phyloP scores from a whole-genome alignment of 1,140 invertebrate species.

The Hycleus cichorii region DNA sequence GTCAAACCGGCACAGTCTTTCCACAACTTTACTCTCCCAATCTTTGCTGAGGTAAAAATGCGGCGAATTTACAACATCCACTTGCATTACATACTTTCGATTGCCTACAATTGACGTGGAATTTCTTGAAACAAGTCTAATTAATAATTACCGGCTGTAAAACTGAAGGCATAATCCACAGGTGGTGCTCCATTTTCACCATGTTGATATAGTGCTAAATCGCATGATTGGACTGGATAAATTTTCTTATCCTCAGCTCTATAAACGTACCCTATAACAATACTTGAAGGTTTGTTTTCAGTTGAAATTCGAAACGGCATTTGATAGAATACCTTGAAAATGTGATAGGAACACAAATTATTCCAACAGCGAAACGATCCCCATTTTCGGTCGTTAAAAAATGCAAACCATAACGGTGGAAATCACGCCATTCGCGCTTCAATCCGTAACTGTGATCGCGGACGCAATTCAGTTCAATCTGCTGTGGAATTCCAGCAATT shows the following conservation, averaged over 20 bases:
- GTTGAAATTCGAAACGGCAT: slow-evolving; percentile 16
- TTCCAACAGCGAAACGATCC: slow-evolving; percentile 54
- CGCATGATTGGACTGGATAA: slow-evolving; percentile 46
- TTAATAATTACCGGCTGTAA: slow-evolving; percentile 48
- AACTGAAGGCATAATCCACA: slow-evolving; percentile 53
- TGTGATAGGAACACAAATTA: slow-evolving; percentile 54
- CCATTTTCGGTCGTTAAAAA: slow-evolving; percentile 59
- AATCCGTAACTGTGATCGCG: slow-evolving; percentile 52
- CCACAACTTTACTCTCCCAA: slow-evolving; percentile 57
- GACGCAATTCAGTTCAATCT: slow-evolving; percentile 46
- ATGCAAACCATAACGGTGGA: slow-evolving; percentile 62
- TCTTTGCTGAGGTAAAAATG: slow-evolving; percentile 60
- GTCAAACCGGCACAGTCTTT: slow-evolving; percentile 51
- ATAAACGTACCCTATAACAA: slow-evolving; percentile 61
- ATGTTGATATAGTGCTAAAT: slow-evolving; percentile 54
- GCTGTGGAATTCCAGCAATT: slow-evolving; percentile 45
- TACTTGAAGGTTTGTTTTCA: slow-evolving; percentile 43
- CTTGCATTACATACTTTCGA: slow-evolving; percentile 44
- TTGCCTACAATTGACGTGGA: slow-evolving; percentile 38
- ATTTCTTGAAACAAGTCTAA: not conserved
- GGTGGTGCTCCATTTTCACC: slow-evolving; percentile 58
- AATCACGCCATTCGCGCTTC: slow-evolving; percentile 57
- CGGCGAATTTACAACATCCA: slow-evolving; percentile 50
- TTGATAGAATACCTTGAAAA: slow-evolving; percentile 48
- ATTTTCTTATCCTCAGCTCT: slow-evolving; percentile 47